phyloP scores from a whole-genome alignment of 2,797 vertebrate genomes.

The Sebastes wilsoni region DNA sequence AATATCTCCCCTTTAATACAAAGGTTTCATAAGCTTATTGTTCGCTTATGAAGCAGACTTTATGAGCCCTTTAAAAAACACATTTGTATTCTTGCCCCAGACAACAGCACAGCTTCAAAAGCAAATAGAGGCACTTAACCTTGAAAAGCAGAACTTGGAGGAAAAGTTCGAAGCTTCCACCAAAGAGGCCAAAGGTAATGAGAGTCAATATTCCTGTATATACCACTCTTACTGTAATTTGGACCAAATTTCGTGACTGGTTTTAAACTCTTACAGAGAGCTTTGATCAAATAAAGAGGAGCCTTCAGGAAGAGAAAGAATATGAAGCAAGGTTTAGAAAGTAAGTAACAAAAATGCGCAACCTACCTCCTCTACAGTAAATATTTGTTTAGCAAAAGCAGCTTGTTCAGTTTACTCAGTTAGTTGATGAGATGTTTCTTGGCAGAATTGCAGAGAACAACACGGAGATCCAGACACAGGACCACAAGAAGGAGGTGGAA shows the following conservation, averaged over 20 bases:
- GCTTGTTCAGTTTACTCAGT: neutral
- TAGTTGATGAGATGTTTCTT: neutral
- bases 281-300: slow-evolving; percentile 88
- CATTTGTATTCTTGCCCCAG: slow-evolving; percentile 43
- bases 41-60: neutral
- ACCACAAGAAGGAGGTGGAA: slow-evolving; percentile 87
- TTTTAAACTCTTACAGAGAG: slow-evolving; percentile 80
- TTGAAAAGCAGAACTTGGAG: slow-evolving; percentile 85
- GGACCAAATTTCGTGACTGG: neutral
- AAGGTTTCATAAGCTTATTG: neutral
- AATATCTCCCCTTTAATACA: neutral
- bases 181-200: slow-evolving; percentile 87
- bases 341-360: slow-evolving; percentile 76
- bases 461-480: slow-evolving; percentile 86
- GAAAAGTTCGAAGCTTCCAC: slow-evolving; percentile 80
- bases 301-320: slow-evolving; percentile 86
- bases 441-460: slow-evolving; percentile 91
- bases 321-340: slow-evolving; percentile 88
- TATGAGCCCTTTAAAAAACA: neutral
- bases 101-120: slow-evolving; percentile 80
- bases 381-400: neutral
- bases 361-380: neutral
- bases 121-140: slow-evolving; percentile 78
- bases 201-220: neutral
- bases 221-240: neutral